These are phyloP conservation scores for Haliclona indistincta DNA, from an alignment of 37 sponge, comb jelly and placozoan genomes.

Conservation along the genomic window DNA sequence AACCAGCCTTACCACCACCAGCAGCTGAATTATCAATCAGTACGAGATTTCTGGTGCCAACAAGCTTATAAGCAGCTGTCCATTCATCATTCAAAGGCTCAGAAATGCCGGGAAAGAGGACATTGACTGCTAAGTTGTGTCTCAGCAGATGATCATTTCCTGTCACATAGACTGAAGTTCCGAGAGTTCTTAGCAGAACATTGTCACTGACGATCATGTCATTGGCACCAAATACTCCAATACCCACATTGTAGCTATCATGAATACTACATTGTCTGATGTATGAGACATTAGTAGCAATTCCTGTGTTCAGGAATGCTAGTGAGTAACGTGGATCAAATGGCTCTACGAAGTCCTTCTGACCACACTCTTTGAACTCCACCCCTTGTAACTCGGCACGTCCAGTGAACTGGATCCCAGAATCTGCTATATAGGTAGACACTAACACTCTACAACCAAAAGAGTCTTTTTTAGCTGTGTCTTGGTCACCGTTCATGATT, in stretches of 20 bases:
- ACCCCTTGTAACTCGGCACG: constrained; percentile 76
- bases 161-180: constrained; percentile 62
- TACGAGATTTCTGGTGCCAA: constrained; percentile 23
- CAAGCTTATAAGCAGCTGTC: constrained; percentile 74
- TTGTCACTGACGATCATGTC: constrained; percentile 57
- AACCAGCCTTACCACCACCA: constrained; percentile 73
- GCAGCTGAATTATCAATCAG: constrained; percentile 72
- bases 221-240: constrained; percentile 72
- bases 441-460: constrained; percentile 88
- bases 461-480: constrained; percentile 30
- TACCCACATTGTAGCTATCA: constrained; percentile 78
- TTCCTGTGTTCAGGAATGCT: constrained; percentile 70
- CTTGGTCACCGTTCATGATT: constrained; percentile 52
- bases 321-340: constrained; percentile 83
- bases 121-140: constrained; percentile 63
- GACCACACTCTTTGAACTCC: constrained; percentile 84
- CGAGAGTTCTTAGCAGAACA: constrained; percentile 82
- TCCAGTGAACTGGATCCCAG: constrained; percentile 33
- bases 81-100: constrained; percentile 48
- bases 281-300: constrained; percentile 24
- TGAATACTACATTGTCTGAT: constrained; percentile 69
- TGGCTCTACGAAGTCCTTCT: constrained; percentile 71
- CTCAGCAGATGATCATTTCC: constrained; percentile 43
- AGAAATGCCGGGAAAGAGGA: constrained; percentile 62
- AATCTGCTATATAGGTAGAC: constrained; percentile 24